Conservation (phyloP, 2,888 invertebrate species). For the Charanyca ferruginea region DNA sequence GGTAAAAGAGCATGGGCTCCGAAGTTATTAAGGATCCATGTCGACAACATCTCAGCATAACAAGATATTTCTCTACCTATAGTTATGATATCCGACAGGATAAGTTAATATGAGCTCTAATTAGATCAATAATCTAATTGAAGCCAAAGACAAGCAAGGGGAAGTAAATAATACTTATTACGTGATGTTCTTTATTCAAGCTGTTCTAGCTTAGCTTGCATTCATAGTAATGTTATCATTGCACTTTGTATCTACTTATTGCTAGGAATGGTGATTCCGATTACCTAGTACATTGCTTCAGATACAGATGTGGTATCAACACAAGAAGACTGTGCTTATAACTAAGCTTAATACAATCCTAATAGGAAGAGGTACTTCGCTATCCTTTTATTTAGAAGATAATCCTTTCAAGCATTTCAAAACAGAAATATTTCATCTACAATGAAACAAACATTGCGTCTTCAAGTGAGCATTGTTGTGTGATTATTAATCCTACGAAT, state of each 20-base stretch:
- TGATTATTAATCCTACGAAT: constrained; percentile 45
- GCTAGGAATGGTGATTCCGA: constrained; percentile 5
- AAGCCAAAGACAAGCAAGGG: constrained; percentile 44
- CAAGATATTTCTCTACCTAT: neutral
- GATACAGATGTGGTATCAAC: too few species aligned
- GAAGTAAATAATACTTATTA: constrained; percentile 40
- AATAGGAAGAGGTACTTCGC: neutral
- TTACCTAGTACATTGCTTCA: too few species aligned
- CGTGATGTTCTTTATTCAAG: constrained; percentile 39
- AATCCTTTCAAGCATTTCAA: neutral
- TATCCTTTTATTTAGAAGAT: neutral
- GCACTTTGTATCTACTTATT: neutral
- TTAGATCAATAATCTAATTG: constrained; percentile 62
- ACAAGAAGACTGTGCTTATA: neutral
- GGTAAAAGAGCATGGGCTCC: neutral
- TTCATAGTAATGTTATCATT: constrained; percentile 14
- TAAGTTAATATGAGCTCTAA: constrained; percentile 51
- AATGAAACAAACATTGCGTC: constrained; percentile 3
- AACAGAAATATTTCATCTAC: neutral
- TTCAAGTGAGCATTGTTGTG: constrained; percentile 31
- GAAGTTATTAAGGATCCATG: neutral
- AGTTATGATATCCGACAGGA: constrained; percentile 42
- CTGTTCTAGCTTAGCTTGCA: constrained; percentile 14
- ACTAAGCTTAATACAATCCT: too few species aligned
- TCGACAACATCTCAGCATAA: neutral